These are phyloP conservation scores for Drosophila elegans DNA, from an alignment of 1,140 invertebrate species.

Conservation along the genomic window DNA sequence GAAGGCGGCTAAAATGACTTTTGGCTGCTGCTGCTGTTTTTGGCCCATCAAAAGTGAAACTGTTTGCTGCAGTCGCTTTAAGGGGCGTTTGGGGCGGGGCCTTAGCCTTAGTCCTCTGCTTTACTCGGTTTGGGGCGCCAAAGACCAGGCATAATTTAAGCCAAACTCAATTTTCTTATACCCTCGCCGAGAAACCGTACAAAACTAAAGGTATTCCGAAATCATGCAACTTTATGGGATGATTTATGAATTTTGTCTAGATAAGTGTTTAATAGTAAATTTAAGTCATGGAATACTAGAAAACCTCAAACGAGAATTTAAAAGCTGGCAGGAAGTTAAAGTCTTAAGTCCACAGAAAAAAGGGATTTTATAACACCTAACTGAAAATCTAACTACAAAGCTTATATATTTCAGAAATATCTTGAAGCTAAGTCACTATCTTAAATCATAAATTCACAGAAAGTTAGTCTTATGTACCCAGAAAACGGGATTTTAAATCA, in stretches of 20 bases:
- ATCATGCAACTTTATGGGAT: background rate
- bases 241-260: background rate
- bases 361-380: too few species aligned
- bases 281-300: too few species aligned
- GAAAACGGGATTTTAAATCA: too few species aligned
- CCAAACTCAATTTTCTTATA: constrained; percentile 66
- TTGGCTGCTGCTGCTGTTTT: constrained; percentile 63
- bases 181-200: constrained; percentile 10
- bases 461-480: too few species aligned
- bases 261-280: too few species aligned
- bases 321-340: too few species aligned
- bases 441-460: too few species aligned
- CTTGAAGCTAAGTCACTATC: too few species aligned
- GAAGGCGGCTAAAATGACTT: constrained; percentile 66
- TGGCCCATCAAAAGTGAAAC: constrained; percentile 66
- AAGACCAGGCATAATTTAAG: constrained; percentile 66
- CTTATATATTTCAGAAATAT: too few species aligned
- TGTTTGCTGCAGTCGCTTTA: constrained; percentile 74
- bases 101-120: constrained; percentile 13
- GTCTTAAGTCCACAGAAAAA: too few species aligned
- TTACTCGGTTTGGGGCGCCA: constrained; percentile 43
- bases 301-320: too few species aligned
- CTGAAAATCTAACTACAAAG: too few species aligned
- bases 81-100: constrained; percentile 59
- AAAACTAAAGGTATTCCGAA: constrained; percentile 7